Evolutionary conservation across 2,797 vertebrate species (phyloP), one percentile per base, ranked within the genome.

Genomic region (Enteromius fasciolatus): DNA sequence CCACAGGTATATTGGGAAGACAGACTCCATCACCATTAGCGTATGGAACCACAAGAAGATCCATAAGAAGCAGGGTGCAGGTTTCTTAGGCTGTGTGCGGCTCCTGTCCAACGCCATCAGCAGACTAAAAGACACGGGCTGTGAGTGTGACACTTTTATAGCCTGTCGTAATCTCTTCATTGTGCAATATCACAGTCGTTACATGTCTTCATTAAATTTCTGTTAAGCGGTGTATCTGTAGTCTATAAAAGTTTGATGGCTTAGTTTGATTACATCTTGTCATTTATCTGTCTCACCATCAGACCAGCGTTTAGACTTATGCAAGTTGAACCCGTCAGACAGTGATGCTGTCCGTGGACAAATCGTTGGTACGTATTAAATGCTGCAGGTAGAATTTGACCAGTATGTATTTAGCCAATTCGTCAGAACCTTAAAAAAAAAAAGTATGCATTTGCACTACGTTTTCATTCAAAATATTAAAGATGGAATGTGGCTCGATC

Each of bases 21-120:
- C 96, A 0, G 97, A 99, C 93, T 99, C 98, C 67, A 98, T 99
- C 93, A 99, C 98, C 87, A 98, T 99, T 94, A 99, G 98, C 12
- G 95, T 99, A 90, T 99, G 98, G 98, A 99, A 99, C 94, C 98
- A 99, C 91, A 99, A 98, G 93, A 99, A 99, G 94, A 98, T 99
- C 90, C 97, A 99, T 92, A 99, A 99, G 93, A 97, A 98, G 84
- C 97, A 99, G 92, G 97, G 97, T 82, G 97, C 97, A 4, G 97
- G 98, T 89, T 99, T 99, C 93, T 94, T 99, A 91, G 98, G 98
- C 90, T 99, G 98, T 17, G 96, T 98, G 91, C 94, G 98, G 84
- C 95, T 99, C 90, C 95, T 98, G 84, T 98, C 97, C 86, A 99
- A 98, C 3, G 96, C 97, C 86, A 97, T 99, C 95, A 99, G 97